Base-by-base conservation (phyloP, 2,888 invertebrate genomes). In the Tanypteryx hageni region DNA sequence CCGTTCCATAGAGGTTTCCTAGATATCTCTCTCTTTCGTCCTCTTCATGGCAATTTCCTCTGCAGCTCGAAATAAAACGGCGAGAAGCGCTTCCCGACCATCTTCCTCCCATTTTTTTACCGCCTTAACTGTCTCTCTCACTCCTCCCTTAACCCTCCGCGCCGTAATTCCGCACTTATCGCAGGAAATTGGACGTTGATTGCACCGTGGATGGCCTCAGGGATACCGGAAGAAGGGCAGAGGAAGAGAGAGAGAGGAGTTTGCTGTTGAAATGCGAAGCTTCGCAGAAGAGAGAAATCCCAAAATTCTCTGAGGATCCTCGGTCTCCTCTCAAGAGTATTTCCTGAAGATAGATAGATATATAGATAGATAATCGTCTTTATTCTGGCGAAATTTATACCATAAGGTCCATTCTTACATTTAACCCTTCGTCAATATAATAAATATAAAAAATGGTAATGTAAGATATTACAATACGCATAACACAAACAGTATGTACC, bases 181-280 rank as follows among this genome's bases (percentile, higher is more conserved):
- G 57, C 61, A 31, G 86, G 86, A 86, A 86, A 86, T 86, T 61
- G 86, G 61, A 61, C 86, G 86, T 86, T 86, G 61, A 86, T 86
- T 61, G 86, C 86, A 86, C 61, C 86, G 86, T 22, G 59, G 57
- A 10, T 59, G 14, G 31, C 61, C 57, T 64, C 18, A 31, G 86
- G 59, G 22, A 58, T 18, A 22, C 59, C 59, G 57, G n/a, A 61
- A 61, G 27, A 27, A 86, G 61, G 31, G n/a, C 11, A 18, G 18
- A 18, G 14, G 11, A 44, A n/a, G 83, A 3, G 57, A 57, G 56
- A 18, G 61, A 8, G 61, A 83, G 86, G 22, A 27, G 85, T 11
- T 14, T 58, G 31, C 4, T 14, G 22, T 59, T 4, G 59, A 13
- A 59, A 16, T 13, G 59, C n/a, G 61, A 7, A 64, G 3, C 44